These are phyloP conservation scores for Pocillopora meandrina DNA, from an alignment of 92 coral and sea anemone species.

Conservation along the genomic window DNA sequence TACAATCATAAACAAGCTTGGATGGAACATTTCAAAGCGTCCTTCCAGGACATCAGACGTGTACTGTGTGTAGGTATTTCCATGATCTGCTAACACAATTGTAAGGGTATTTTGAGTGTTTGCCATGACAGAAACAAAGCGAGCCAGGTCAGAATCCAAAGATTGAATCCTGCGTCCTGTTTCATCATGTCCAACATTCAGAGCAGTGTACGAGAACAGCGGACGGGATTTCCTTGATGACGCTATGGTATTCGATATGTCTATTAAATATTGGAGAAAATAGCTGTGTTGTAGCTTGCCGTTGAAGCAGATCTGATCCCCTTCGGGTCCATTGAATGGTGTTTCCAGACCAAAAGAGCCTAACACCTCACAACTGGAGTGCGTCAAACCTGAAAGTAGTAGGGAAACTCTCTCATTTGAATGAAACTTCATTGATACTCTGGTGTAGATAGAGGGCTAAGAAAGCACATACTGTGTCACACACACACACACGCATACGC, in stretches of 20 bases:
- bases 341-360: constrained; percentile 16
- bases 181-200: constrained; percentile 83
- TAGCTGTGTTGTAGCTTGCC: constrained; percentile 79
- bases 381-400: constrained; percentile 66
- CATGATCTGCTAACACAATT: constrained; percentile 85
- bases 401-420: background rate
- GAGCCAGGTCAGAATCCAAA: constrained; percentile 62
- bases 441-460: background rate
- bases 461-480: background rate
- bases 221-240: constrained; percentile 54
- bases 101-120: constrained; percentile 66
- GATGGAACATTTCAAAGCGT: constrained; percentile 88
- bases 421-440: background rate
- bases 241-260: constrained; percentile 59
- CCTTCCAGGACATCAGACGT: constrained; percentile 69
- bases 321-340: constrained; percentile 69
- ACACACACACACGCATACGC: too few relatives aligned
- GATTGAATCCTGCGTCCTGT: constrained; percentile 72
- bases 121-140: constrained; percentile 57
- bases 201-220: constrained; percentile 67
- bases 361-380: constrained; percentile 74
- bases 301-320: constrained; percentile 81
- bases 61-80: constrained; percentile 85
- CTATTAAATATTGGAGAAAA: constrained; percentile 53
- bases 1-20: constrained; percentile 67